phyloP scores from a whole-genome alignment of 2,113 vertebrate species.

The Psilopsiagon aurifrons region DNA sequence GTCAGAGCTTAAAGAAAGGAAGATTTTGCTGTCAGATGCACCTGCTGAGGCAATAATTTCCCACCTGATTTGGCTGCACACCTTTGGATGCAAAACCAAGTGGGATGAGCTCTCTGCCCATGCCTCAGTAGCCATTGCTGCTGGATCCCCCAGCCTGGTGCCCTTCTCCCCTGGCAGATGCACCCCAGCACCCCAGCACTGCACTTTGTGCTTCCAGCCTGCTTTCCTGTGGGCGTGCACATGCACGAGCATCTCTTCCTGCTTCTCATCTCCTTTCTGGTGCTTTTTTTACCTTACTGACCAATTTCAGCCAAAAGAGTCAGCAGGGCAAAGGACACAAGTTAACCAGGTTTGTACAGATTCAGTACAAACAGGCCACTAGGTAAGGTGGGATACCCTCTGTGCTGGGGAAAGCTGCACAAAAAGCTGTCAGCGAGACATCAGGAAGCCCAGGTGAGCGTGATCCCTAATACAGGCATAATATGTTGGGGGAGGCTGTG shows the following conservation, averaged over 20 bases:
- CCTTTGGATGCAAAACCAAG: neutral
- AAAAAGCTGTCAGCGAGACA: neutral
- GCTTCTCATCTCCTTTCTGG: neutral
- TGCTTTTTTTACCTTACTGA: neutral
- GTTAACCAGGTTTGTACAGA: neutral
- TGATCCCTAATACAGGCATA: rapidly evolving
- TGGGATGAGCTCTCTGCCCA: neutral
- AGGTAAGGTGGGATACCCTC: neutral
- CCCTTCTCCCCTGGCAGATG: neutral
- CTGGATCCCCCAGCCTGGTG: too few species aligned
- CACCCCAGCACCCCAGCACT: neutral
- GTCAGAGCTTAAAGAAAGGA: neutral
- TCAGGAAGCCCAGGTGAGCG: neutral
- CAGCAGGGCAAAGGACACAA: neutral
- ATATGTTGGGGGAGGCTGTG: neutral
- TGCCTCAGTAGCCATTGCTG: neutral
- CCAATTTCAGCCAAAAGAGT: neutral
- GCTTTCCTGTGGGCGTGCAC: neutral
- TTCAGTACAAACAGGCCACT: neutral
- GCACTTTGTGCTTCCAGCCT: neutral
- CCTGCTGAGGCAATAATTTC: neutral
- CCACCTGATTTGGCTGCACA: neutral
- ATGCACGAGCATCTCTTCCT: rapidly evolving
- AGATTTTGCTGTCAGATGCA: neutral
- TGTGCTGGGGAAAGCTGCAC: neutral